Conservation (phyloP, 2,797 vertebrate genomes). For the Amblyopsis hoosieri region DNA sequence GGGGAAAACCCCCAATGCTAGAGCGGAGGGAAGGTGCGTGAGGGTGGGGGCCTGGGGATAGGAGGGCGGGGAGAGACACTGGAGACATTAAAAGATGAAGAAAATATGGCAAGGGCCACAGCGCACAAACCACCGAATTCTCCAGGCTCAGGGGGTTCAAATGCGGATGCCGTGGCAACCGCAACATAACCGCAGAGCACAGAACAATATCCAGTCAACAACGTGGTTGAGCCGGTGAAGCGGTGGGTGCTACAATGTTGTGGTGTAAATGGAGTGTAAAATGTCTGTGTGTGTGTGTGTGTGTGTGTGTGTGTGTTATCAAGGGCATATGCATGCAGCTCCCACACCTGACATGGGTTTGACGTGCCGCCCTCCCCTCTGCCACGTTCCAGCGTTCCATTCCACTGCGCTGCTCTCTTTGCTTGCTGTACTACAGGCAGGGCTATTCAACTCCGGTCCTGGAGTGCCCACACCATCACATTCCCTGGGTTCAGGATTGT, state of each 20-base stretch:
- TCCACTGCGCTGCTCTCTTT: too few species aligned
- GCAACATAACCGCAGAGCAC: slow-evolving; percentile 38
- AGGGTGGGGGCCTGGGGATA: slow-evolving; percentile 22
- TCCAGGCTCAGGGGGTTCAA: slow-evolving; percentile 44
- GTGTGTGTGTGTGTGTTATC: not conserved
- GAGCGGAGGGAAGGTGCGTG: slow-evolving; percentile 62
- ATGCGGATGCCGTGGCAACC: slow-evolving; percentile 34
- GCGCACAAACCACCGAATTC: slow-evolving; percentile 19
- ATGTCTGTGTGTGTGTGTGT: slow-evolving; percentile 17
- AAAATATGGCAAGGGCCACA: slow-evolving; percentile 39
- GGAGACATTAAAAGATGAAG: slow-evolving; percentile 44
- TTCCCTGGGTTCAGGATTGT: too few species aligned
- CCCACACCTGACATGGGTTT: too few species aligned
- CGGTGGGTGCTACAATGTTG: too few species aligned
- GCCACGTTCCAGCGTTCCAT: too few species aligned
- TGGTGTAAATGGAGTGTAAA: too few species aligned
- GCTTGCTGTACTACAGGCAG: too few species aligned
- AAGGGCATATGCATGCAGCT: too few species aligned
- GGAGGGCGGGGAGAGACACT: not conserved
- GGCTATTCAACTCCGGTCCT: too few species aligned
- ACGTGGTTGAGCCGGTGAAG: slow-evolving; percentile 55
- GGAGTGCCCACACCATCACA: too few species aligned
- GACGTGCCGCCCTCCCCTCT: too few species aligned
- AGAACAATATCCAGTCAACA: slow-evolving; percentile 56
- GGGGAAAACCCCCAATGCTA: slow-evolving; percentile 58